phyloP scores from a whole-genome alignment of 2,797 vertebrate genomes.

The Okamejei kenojei region DNA sequence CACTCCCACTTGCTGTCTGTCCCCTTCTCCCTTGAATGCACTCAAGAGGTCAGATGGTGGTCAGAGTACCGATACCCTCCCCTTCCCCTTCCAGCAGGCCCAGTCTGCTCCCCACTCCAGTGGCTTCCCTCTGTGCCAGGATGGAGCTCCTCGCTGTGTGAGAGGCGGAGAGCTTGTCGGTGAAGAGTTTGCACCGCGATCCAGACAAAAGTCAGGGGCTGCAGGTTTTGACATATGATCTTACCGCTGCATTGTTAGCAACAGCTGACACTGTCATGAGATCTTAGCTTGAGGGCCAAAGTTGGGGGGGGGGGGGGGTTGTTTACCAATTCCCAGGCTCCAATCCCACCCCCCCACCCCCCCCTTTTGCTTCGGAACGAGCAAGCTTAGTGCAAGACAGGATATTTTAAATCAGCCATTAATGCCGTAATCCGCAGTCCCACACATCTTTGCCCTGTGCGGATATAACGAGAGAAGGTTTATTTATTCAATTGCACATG shows the following conservation, averaged over 20 bases:
- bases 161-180: conserved; percentile 44
- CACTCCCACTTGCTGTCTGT: too few relatives aligned
- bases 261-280: conserved; percentile 85
- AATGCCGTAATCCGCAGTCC: conserved; percentile 85
- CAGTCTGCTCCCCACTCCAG: conserved; percentile 49
- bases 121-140: conserved; percentile 50
- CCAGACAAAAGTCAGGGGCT: conserved; percentile 67
- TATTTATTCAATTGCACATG: conserved; percentile 72
- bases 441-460: conserved; percentile 87
- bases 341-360: conserved; percentile 43
- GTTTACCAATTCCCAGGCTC: conserved; percentile 55
- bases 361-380: conserved; percentile 68
- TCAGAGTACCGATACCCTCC: conserved; percentile 47
- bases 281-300: conserved; percentile 56
- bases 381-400: conserved; percentile 79
- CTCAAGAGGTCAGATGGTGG: conserved; percentile 63
- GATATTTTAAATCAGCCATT: conserved; percentile 91
- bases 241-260: conserved; percentile 70
- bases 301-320: conserved; percentile 50
- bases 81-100: conserved; percentile 45
- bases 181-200: conserved; percentile 52
- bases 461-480: conserved; percentile 78
- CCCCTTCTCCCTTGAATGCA: conserved; percentile 44
- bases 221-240: conserved; percentile 73
- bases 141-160: conserved; percentile 46